Evolutionary conservation across 2,113 vertebrate genomes (phyloP), one percentile per base, ranked within the genome.

Genomic region (Uropsilus gracilis): DNA sequence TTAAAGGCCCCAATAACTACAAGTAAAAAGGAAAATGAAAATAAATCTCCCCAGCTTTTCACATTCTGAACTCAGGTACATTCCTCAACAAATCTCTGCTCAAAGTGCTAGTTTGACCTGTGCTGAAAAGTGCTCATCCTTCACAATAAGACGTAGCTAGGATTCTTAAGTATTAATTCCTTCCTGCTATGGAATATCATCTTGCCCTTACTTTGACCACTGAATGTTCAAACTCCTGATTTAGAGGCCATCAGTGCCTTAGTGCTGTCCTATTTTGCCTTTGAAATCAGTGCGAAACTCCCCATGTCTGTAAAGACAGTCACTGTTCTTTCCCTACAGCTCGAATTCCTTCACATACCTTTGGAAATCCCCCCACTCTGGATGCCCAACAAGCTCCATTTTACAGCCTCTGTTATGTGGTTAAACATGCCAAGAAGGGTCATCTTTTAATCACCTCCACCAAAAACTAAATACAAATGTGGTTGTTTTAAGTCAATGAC

Each of bases 81-180:
- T 89, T 77, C 75, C n/a, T 76, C 50, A 92, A 28, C 39, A 86
- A 73, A 83, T 86, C 72, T 90, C 69, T 76, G 26, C 37, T 37
- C 8, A 46, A n/a, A 80, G 66, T 85, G 68, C 16, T 50, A n/a
- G 26, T 59, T 82, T 93, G 90, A 94, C 44, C 39, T 71, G 12
- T 22, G 42, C 61, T 16, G 26, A 76, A 80, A 69, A 64, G 82
- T 57, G 28, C 22, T 63, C 37, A 28, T 55, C 32, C 24, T 85
- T 68, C 34, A 53, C n/a, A 53, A 42, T 73, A 46, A 86, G 32
- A 81, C 16, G 44, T 22, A 90, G 34, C 34, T 4, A 50, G 24
- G 10, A 72, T 50, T 80, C 69, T 34, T 50, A 87, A 61, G 57
- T 57, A 64, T 32, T 32, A 64, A 68, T 90, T 73, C 14, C 53